These are phyloP conservation scores for Silurus asotus DNA, from an alignment of 2,113 vertebrate genomes.

Conservation along the genomic window DNA sequence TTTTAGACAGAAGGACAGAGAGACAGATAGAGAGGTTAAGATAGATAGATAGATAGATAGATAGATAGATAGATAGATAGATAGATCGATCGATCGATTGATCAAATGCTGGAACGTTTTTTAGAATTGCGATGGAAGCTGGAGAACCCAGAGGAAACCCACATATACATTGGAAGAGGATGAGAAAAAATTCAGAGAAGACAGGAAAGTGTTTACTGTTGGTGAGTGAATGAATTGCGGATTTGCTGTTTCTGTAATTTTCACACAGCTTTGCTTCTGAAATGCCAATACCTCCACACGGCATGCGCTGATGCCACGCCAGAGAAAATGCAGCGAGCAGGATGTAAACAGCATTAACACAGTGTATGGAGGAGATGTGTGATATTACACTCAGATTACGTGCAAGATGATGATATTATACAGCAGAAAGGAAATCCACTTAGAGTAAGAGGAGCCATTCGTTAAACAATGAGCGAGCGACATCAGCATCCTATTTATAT, in stretches of 20 bases:
- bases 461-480: conserved; percentile 37
- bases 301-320: background rate
- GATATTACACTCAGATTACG: conserved; percentile 49
- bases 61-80: background rate
- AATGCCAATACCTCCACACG: background rate
- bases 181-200: background rate
- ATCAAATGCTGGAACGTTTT: background rate
- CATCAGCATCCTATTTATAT: background rate
- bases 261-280: background rate
- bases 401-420: conserved; percentile 39
- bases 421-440: conserved; percentile 48
- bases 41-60: background rate
- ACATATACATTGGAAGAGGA: background rate
- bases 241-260: background rate
- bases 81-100: background rate
- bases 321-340: conserved; percentile 1
- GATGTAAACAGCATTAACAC: conserved; percentile 50
- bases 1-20: conserved; percentile 13
- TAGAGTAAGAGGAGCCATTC: conserved; percentile 50
- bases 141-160: background rate
- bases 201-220: background rate
- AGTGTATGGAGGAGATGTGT: conserved; percentile 44
- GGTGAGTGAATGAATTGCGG: background rate
- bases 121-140: background rate
- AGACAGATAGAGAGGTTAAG: background rate